Evolutionary conservation across 2,888 invertebrate species (phyloP), one percentile per base, ranked within the genome.

Genomic region (Drosophila sordidula): DNA sequence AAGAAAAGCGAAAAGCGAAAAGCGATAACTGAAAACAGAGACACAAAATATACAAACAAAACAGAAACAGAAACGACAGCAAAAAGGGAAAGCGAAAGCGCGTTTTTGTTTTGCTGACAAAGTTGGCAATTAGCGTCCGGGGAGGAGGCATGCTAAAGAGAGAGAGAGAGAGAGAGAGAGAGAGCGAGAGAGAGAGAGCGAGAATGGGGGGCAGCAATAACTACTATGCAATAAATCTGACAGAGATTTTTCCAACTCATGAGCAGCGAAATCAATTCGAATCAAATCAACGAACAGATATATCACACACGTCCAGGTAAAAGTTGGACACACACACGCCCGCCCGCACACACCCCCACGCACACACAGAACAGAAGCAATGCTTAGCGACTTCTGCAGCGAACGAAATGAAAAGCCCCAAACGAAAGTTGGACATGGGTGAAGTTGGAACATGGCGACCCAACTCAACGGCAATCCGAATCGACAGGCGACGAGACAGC

Each of bases 401-500:
- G 51, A 78, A 66, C 66, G 71, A 75, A 78, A 80, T 69, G 81
- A 80, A 79, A 80, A 74, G 70, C 75, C 61, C 54, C 73, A 67
- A 79, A 71, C 65, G 75, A 74, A 82, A 75, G 65, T 74, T 78
- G 66, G 58, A 62, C 68, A 65, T 39, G 56, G 46, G 45, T 38
- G 51, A 58, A 4, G 50, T 29, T 29, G 29, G 26, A 8, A 29
- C 11, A 12, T 12, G 12, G 22, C 44, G 18, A 85, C 86, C 83
- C 83, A 70, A 78, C 86, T 86, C 86, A 86, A 76, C 54, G 73
- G 55, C 57, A 80, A 76, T 73, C 68, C 68, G 64, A 65, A 64
- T 64, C 72, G 86, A 86, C 80, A 80, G 80, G 75, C 86, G 83
- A 59, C 83, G 67, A 83, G 86, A 86, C 86, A 76, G 57, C 56